These are phyloP conservation scores for Cheilosia variabilis DNA, from an alignment of 2,888 invertebrate genomes.

Conservation along the genomic window DNA sequence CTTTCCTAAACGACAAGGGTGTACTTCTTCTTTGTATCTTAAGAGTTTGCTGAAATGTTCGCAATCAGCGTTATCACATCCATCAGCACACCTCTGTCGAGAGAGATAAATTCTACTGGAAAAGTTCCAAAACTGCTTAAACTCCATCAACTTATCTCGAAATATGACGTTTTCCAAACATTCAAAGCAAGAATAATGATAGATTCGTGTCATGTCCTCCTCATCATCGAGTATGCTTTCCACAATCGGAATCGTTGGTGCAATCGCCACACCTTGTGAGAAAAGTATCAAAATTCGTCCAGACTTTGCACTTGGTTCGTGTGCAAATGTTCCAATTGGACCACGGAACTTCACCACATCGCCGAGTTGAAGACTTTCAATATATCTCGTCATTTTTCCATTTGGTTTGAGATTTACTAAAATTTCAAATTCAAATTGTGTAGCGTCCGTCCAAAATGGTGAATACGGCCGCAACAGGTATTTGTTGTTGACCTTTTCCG, in stretches of 20 bases:
- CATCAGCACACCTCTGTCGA: conserved; percentile 78
- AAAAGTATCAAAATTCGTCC: conserved; percentile 83
- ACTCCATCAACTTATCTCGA: conserved; percentile 86
- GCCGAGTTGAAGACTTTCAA: conserved; percentile 84
- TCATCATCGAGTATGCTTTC: conserved; percentile 87
- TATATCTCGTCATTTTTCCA: conserved; percentile 86
- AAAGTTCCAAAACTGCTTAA: conserved; percentile 90
- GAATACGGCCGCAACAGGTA: conserved; percentile 81
- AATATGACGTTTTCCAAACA: conserved; percentile 86
- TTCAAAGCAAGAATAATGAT: conserved; percentile 87
- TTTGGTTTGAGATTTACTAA: conserved; percentile 86
- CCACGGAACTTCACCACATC: conserved; percentile 88
- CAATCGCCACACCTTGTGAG: conserved; percentile 91
- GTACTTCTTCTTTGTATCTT: conserved; percentile 80
- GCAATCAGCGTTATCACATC: conserved; percentile 65
- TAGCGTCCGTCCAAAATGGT: conserved; percentile 80
- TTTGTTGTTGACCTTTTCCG: conserved; percentile 12
- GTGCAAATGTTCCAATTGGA: conserved; percentile 87
- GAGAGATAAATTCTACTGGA: conserved; percentile 86
- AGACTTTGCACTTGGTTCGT: conserved; percentile 77
- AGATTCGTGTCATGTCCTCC: conserved; percentile 87
- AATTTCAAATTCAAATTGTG: conserved; percentile 85
- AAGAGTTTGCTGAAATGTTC: conserved; percentile 76
- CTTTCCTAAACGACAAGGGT: conserved; percentile 43
- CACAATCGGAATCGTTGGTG: conserved; percentile 88